Base-by-base conservation (phyloP, 2,888 invertebrate species). In the Sinohyriopsis cumingii region DNA sequence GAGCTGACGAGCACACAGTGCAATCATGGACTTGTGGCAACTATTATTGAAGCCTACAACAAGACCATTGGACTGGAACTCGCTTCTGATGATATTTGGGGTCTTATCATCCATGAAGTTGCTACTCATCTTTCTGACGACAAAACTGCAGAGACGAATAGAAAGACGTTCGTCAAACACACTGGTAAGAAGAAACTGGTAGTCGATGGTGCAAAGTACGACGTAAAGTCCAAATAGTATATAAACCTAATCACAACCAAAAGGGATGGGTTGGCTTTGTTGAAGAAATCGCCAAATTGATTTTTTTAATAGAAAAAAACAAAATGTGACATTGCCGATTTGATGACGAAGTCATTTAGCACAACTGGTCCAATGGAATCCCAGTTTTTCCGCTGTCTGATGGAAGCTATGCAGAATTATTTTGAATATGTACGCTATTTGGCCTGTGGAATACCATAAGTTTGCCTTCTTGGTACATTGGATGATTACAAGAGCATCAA, bases 391-490 rank as follows among this genome's bases (percentile, higher is more conserved):
- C n/a, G 25, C 3, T 24, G n/a, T 20, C 22, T 59, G n/a, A 59
- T 59, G 60, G 60, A 59, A 25, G 60, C 60, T 20, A 25, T 25
- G 25, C 60, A 59, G 22, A 22, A 59, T 59, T 59, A 59, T 22
- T 59, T 59, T 25, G 25, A 59, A 25, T 59, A 59, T 22, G 15
- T 18, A 1, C 6, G 60, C 22, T 59, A 20, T 22, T 24, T 25
- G 20, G 2, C 3, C 3, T 59, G 60, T 22, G 60, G 60, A 18
- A 59, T 59, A 24, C 60, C 60, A 3, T 3, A 59, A 4, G 22
- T 59, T n/a, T 1, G 24, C 20, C 25, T 59, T 22, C 24, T n/a
- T 22, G 60, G 25, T 25, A 25, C 25, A 25, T 25, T 25, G 25
- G 3, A 25, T 25, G 25, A 25, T 25, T 25, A 25, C 25, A 25